Evolutionary conservation across 2,888 invertebrate species (phyloP).

Genomic region (Litoditis marina): DNA sequence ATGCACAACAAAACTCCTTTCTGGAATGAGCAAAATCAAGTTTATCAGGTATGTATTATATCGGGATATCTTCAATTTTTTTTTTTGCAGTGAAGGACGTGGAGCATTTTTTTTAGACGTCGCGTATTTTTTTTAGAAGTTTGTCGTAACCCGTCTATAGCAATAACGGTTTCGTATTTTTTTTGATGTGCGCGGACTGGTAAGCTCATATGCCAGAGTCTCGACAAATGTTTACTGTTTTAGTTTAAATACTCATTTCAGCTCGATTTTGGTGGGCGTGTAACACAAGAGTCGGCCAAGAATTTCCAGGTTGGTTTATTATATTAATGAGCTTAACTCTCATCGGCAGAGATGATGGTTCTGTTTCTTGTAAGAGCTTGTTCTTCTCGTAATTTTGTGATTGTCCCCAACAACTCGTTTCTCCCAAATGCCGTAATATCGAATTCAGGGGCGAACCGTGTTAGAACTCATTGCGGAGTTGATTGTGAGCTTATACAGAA

Average conservation of each 20-base stretch:
- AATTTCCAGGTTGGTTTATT: constrained; percentile 85
- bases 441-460: no score
- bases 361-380: neutral
- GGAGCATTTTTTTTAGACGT: neutral
- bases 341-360: no score
- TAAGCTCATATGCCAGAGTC: neutral
- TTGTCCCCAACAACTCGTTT: no score
- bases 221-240: neutral
- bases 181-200: no score
- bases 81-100: neutral
- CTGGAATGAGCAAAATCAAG: constrained; percentile 99
- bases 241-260: constrained; percentile 72
- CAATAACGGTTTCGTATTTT: no score
- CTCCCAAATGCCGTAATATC: no score
- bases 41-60: constrained; percentile 79
- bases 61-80: no score
- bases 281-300: constrained; percentile 97
- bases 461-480: no score
- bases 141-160: no score
- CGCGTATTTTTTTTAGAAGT: no score
- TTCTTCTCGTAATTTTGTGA: neutral
- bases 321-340: no score
- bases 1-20: constrained; percentile 88
- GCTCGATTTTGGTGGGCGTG: constrained; percentile 95
- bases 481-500: no score